Evolutionary conservation across 23 tunicate genomes (phyloP).

Genomic region (Halocynthia aurantium): DNA sequence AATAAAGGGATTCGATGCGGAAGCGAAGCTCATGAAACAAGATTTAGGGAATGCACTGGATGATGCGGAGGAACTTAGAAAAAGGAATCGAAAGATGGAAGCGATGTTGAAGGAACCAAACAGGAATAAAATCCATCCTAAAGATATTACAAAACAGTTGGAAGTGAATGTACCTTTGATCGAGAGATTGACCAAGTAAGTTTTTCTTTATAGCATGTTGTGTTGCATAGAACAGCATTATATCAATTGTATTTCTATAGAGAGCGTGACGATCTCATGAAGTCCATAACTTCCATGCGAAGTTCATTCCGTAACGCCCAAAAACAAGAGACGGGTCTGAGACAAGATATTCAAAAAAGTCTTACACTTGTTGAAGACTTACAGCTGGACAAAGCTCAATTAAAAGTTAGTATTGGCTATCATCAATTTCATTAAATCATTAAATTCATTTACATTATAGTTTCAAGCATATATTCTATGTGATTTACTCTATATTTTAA

Average conservation of each 20-base stretch:
- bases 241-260: neutral
- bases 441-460: too few species aligned
- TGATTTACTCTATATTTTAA: too few species aligned
- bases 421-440: too few species aligned
- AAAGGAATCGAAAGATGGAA: conserved; percentile 6
- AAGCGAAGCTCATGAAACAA: conserved; percentile 20
- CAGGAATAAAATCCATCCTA: too few species aligned
- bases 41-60: conserved; percentile 21
- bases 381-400: conserved; percentile 68
- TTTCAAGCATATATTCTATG: too few species aligned
- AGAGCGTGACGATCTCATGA: conserved; percentile 70
- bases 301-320: conserved; percentile 29
- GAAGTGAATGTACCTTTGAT: conserved; percentile 35
- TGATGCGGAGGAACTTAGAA: conserved; percentile 11
- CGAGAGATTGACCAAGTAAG: conserved; percentile 47
- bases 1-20: conserved; percentile 51
- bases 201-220: too few species aligned
- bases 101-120: conserved; percentile 13
- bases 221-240: too few species aligned
- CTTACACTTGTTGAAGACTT: conserved; percentile 56
- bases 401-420: conserved; percentile 11
- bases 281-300: conserved; percentile 39
- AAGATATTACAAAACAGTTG: neutral
- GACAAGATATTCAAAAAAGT: conserved; percentile 65
- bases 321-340: conserved; percentile 28